A percentile compares a stretch with the other conserved stretches of the same genome.
Conservation (phyloP, 2,113 vertebrate genomes). For the Cyanistes caeruleus region DNA sequence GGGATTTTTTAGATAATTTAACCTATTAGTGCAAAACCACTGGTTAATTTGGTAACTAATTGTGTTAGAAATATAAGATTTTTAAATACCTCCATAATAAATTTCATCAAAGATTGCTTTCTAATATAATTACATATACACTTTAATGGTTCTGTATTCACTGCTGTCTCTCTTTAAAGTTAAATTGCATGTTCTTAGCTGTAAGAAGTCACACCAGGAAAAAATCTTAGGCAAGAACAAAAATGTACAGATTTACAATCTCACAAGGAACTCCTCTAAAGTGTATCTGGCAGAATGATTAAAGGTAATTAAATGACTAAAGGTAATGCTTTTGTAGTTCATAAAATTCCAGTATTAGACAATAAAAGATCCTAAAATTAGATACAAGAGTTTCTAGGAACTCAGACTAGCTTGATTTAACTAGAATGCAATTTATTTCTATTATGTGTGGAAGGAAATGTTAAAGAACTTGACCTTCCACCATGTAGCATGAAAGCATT, state of each 20-base stretch:
- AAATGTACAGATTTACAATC: neutral
- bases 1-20: neutral
- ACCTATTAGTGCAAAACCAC: neutral
- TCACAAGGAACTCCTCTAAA: neutral
- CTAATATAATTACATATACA: neutral
- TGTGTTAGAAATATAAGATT: neutral
- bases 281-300: neutral
- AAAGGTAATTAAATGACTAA: conserved; percentile 23
- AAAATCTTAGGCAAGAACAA: neutral
- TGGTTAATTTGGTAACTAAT: too few relatives aligned
- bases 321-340: conserved; percentile 13
- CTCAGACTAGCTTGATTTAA: neutral
- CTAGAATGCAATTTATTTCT: neutral
- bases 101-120: neutral
- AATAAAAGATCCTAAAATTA: conserved; percentile 16
- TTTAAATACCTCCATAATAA: neutral
- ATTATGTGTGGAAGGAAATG: neutral
- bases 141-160: neutral
- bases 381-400: conserved; percentile 5
- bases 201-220: neutral
- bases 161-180: neutral
- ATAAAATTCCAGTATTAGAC: neutral
- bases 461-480: conserved; percentile 17
- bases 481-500: neutral
- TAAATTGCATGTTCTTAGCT: neutral